Evolutionary conservation across 2,888 invertebrate species (phyloP).

Genomic region (Lathronympha strigana): DNA sequence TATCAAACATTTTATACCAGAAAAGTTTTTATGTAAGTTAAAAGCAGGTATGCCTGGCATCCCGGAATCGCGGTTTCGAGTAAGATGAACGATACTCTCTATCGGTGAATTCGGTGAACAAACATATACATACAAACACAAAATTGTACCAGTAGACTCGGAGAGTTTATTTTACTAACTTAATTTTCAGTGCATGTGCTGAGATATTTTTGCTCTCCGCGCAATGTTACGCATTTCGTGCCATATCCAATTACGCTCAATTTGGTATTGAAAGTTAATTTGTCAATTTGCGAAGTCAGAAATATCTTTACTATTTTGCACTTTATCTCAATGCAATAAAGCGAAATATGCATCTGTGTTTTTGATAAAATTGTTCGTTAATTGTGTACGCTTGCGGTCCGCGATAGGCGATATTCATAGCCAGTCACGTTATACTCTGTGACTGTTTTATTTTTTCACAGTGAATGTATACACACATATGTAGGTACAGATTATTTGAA

Average conservation of each 20-base stretch:
- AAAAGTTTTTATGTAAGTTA: no score
- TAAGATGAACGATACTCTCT: no score
- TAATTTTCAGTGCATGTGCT: background rate
- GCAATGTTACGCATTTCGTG: conserved; percentile 14
- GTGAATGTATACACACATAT: no score
- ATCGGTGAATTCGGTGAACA: no score
- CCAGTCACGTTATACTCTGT: conserved; percentile 22
- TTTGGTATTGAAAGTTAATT: conserved; percentile 39
- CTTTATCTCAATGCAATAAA: background rate
- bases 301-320: background rate
- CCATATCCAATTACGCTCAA: conserved; percentile 27
- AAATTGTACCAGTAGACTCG: no score
- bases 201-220: background rate
- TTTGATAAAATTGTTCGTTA: background rate
- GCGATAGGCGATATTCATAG: conserved; percentile 13
- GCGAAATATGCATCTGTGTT: background rate
- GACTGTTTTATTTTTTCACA: background rate
- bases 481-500: no score
- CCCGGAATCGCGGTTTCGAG: no score
- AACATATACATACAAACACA: no score
- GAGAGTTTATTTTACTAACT: no score
- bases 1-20: no score
- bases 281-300: conserved; percentile 3
- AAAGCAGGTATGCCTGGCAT: no score
- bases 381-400: conserved; percentile 18